Evolutionary conservation across 2,797 vertebrate genomes (phyloP).

Genomic region (Sebastes minor): DNA sequence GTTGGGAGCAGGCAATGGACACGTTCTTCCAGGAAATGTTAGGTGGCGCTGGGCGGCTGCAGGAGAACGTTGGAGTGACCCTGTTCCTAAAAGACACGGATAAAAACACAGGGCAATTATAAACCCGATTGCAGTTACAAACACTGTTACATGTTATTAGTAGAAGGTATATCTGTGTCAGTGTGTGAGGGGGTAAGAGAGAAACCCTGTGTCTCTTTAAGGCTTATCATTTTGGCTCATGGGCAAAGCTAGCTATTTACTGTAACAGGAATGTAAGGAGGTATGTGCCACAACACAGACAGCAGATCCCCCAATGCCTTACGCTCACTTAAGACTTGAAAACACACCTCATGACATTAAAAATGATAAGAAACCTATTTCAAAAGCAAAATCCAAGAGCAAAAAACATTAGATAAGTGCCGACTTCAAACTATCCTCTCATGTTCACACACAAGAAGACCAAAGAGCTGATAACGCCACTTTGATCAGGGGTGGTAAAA

Average conservation of each 20-base stretch:
- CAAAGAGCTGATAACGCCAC: constrained; percentile 53
- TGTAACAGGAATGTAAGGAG: constrained; percentile 76
- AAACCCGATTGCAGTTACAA: constrained; percentile 23
- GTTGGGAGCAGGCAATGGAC: constrained; percentile 90
- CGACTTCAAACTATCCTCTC: constrained; percentile 1
- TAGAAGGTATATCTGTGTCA: constrained; percentile 2
- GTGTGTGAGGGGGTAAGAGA: constrained; percentile 14
- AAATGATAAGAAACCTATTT: not conserved
- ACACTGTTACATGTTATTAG: constrained; percentile 32
- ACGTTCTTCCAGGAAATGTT: constrained; percentile 90
- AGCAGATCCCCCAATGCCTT: constrained; percentile 38
- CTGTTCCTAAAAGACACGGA: constrained; percentile 84
- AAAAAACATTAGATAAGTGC: not conserved
- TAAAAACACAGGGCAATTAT: constrained; percentile 37
- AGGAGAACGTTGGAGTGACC: constrained; percentile 86
- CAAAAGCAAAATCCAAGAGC: not conserved
- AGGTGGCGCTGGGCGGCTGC: constrained; percentile 85
- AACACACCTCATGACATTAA: constrained; percentile 22
- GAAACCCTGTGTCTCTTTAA: constrained; percentile 71
- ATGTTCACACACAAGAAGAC: constrained; percentile 35
- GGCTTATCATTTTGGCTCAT: constrained; percentile 75
- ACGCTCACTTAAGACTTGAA: constrained; percentile 32
- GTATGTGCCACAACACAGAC: constrained; percentile 68
- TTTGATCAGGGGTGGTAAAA: constrained; percentile 54
- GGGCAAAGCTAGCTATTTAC: constrained; percentile 76